Base-by-base conservation (phyloP, 1,140 invertebrate genomes). In the Drosophila obscura region DNA sequence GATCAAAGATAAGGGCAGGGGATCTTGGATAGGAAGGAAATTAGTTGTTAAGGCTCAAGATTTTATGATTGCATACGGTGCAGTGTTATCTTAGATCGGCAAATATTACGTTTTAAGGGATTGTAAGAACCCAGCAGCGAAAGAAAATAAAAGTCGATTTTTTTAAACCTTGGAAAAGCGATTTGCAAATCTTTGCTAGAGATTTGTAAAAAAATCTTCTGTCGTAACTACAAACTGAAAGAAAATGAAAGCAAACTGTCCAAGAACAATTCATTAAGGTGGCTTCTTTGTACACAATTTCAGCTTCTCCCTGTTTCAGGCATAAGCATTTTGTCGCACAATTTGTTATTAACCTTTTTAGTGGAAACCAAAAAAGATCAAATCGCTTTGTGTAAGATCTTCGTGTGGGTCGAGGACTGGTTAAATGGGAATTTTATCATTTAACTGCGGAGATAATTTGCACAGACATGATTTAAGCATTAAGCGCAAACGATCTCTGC, bases 381-480 rank as follows among this genome's bases (percentile, higher is more conserved):
- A 22, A 43, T 24, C 6, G 50, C 35, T 73, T 52, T 61, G 35
- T 46, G 61, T 22, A 35, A 31, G 28, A 56, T 41, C 60, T 19
- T 45, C 41, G 15, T 53, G 43, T 66, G 41, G 69, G 56, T 41
- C 63, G 55, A 50, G 28, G 45, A 62, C 26, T 60, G 56, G 19
- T 57, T 48, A 49, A 24, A 53, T 48, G 31, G 44, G 19, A 19
- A 19, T 57, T 71, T 66, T 73, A 74, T 69, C 57, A 55, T 55
- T 69, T 45, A 61, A 35, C 62, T 56, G 71, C 39, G 59, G 49
- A 75, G 51, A 58, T 44, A 73, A 62, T 76, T 75, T 79, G 61
- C 48, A 41, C 68, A 55, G 61, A 67, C 82, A 87, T 65, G 62
- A 69, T 69, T 77, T 77, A 67, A 74, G 77, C 68, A 80, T 77